phyloP scores from a whole-genome alignment of 2,113 vertebrate genomes.

The Polypterus bichir region DNA sequence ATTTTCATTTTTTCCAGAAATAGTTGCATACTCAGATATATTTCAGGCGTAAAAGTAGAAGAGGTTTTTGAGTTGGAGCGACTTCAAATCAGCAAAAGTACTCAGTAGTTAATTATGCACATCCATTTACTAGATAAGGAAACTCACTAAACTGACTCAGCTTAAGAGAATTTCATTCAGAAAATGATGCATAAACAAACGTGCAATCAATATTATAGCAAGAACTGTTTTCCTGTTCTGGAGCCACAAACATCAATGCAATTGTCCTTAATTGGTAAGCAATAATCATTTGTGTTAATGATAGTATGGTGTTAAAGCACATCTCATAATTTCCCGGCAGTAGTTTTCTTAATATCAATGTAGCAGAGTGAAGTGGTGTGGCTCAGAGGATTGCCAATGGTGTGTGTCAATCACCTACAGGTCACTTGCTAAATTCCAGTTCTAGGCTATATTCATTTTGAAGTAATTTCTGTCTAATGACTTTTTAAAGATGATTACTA shows the following conservation, averaged over 20 bases:
- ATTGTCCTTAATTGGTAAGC: conserved; percentile 4
- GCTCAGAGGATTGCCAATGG: conserved; percentile 30
- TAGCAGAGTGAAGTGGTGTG: conserved; percentile 28
- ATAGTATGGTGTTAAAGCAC: not conserved
- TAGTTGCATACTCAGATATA: too few species aligned
- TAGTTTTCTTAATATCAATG: conserved; percentile 19
- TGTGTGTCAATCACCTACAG: conserved; percentile 32
- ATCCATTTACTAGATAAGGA: too few species aligned
- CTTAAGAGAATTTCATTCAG: too few species aligned
- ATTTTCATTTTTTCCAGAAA: too few species aligned
- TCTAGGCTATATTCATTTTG: conserved; percentile 30
- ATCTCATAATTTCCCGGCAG: conserved; percentile 3
- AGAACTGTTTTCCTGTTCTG: too few species aligned
- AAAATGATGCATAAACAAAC: too few species aligned
- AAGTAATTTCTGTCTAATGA: conserved; percentile 39
- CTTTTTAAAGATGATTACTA: not conserved
- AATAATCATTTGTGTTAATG: not conserved
- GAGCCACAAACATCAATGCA: not conserved
- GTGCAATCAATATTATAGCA: too few species aligned
- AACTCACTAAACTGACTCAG: too few species aligned
- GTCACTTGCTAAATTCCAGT: conserved; percentile 40
- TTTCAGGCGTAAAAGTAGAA: too few species aligned
- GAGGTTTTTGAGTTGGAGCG: too few species aligned
- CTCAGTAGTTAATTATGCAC: too few species aligned
- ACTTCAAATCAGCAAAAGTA: too few species aligned